Evolutionary conservation across 2,888 invertebrate species (phyloP), one percentile per base, ranked within the genome.

Genomic region (Geotrupes spiniger): DNA sequence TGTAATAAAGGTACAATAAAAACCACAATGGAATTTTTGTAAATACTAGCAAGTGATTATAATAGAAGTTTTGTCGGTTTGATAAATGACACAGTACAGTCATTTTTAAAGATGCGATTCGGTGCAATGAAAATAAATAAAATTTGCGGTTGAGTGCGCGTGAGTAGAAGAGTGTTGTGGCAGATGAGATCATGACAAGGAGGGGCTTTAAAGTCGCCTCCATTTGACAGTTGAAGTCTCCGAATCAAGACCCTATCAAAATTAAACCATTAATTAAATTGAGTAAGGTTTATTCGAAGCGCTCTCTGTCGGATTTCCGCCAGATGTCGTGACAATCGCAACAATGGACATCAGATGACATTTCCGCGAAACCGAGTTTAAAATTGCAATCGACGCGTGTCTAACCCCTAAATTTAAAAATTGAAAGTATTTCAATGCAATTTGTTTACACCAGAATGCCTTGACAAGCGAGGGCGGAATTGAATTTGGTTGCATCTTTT

Each of bases 391-490:
- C 54, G 53, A 43, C 49, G 51, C 57, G 54, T 51, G 61, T 61
- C 59, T 59, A 61, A 58, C 60, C 63, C 62, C 58, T 51, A 61
- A 67, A 66, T 68, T 70, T 69, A 66, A 71, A 72, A 71, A 68
- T 68, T 69, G 67, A 71, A 71, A 70, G 62, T 67, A 65, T 68
- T 71, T 71, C 69, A 71, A 71, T 71, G 69, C 66, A 66, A 71
- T 72, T 71, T 71, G 63, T 70, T 71, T 69, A 71, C 72, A 70
- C 64, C 63, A 69, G 66, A 70, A 55, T 66, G 68, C 60, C 58
- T 64, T 67, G 69, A 69, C 67, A 64, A 66, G 66, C 64, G 67
- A 62, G 66, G 69, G 69, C 67, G 69, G 71, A 67, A 68, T 69
- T 68, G 62, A 65, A 69, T 71, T 69, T 63, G 58, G 61, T 62